These are phyloP conservation scores for Rhopilema esculentum DNA, from an alignment of 30 jellyfish, hydroid and myxozoan genomes.

Conservation along the genomic window DNA sequence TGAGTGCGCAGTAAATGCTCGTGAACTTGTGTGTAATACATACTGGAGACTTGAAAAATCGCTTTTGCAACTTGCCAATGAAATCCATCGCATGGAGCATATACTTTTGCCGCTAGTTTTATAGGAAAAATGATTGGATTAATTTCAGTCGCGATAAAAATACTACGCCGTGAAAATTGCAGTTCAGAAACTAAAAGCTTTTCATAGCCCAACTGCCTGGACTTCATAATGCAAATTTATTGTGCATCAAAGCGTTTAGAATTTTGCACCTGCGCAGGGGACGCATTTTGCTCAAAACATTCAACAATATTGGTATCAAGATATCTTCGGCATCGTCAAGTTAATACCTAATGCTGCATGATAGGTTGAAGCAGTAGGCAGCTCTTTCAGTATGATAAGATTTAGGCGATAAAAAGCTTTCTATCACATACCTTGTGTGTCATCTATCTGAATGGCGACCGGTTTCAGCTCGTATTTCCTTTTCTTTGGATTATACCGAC, in stretches of 20 bases:
- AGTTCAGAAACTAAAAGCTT: no score
- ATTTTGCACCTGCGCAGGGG: no score
- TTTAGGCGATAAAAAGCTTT: neutral
- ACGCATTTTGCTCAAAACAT: no score
- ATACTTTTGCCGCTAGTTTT: neutral
- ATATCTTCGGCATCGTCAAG: no score
- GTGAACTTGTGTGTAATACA: conserved; percentile 30
- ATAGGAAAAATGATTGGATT: neutral
- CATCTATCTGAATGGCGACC: conserved; percentile 31
- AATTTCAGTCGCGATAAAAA: no score
- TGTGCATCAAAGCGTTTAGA: no score
- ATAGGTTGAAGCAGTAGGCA: neutral
- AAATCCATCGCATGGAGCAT: conserved; percentile 47
- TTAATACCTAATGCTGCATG: no score
- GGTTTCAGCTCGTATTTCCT: neutral
- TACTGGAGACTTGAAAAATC: conserved; percentile 44
- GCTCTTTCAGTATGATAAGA: neutral
- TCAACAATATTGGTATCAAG: no score
- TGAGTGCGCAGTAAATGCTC: conserved; percentile 74
- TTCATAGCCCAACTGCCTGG: no score
- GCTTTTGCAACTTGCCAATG: conserved; percentile 69
- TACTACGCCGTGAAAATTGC: no score
- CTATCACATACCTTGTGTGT: neutral
- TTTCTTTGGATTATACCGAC: neutral
- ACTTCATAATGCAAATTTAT: no score